A percentile compares a stretch with the other conserved stretches of the same genome.
Conservation (phyloP, 1,140 invertebrate genomes). For the Stratiolaelaps scimitus region DNA sequence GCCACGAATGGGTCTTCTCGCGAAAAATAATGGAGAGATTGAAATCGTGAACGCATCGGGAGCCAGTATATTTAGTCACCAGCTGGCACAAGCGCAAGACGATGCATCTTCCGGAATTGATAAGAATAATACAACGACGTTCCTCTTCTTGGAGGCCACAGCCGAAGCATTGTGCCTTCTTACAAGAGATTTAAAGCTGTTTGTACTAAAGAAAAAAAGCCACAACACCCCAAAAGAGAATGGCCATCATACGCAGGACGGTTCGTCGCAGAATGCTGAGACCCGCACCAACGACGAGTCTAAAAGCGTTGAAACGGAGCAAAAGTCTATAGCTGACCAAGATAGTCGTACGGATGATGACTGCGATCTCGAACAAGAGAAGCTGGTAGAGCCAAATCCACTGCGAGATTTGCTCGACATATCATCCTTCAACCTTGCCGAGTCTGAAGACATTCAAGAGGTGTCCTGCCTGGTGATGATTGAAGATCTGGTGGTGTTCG, state of each 20-base stretch:
- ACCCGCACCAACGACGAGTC: no score
- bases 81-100: no score
- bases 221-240: not conserved
- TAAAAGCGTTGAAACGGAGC: no score
- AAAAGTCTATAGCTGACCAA: no score
- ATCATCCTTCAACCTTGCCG: not conserved
- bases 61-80: not conserved
- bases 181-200: not conserved
- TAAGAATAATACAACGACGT: not conserved
- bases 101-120: not conserved
- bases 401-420: slow-evolving; percentile 7
- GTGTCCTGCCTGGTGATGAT: not conserved
- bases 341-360: not conserved
- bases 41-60: slow-evolving; percentile 8
- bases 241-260: no score
- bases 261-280: no score
- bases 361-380: not conserved
- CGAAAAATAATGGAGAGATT: not conserved
- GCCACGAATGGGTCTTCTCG: not conserved
- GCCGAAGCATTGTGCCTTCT: not conserved
- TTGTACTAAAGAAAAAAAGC: not conserved
- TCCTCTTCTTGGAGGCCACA: slow-evolving; percentile 2
- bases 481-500: not conserved
- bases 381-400: not conserved
- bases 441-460: not conserved